Evolutionary conservation across 2,113 vertebrate genomes (phyloP).

Genomic region (Cephalopterus ornatus): DNA sequence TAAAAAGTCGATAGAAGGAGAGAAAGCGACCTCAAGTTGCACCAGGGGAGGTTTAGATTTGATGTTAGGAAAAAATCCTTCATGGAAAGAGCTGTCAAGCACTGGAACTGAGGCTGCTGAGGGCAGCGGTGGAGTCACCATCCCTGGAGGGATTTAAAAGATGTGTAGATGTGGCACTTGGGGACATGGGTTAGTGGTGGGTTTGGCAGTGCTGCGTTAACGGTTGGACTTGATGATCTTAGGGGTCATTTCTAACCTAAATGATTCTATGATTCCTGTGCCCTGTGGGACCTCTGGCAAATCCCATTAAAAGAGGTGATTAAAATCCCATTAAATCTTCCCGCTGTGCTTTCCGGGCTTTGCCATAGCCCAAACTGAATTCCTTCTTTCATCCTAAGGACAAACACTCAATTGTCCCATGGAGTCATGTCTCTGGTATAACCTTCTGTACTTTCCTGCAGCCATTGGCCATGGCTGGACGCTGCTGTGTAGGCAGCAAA

Average conservation of each 20-base stretch:
- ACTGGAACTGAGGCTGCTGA: neutral
- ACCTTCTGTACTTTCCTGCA: neutral
- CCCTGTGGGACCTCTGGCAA: neutral
- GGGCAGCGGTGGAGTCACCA: neutral
- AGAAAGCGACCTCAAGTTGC: neutral
- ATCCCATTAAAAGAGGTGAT: neutral
- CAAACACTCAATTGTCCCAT: neutral
- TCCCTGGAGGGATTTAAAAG: neutral
- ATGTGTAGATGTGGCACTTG: rapidly evolving
- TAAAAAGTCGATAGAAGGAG: rapidly evolving
- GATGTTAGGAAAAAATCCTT: neutral
- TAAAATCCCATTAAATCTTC: neutral
- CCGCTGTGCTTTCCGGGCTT: neutral
- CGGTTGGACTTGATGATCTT: neutral
- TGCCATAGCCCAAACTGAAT: neutral
- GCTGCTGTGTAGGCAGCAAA: neutral
- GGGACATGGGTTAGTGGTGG: neutral
- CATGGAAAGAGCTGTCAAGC: neutral
- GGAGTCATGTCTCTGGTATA: neutral
- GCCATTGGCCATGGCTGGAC: neutral
- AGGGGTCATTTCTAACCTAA: neutral
- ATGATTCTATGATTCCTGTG: neutral
- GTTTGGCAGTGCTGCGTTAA: neutral
- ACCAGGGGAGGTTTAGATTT: neutral
- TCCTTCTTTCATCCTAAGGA: neutral